Evolutionary conservation across 2,888 invertebrate species (phyloP), one percentile per base, ranked within the genome.

Genomic region (Chirona hameri): DNA sequence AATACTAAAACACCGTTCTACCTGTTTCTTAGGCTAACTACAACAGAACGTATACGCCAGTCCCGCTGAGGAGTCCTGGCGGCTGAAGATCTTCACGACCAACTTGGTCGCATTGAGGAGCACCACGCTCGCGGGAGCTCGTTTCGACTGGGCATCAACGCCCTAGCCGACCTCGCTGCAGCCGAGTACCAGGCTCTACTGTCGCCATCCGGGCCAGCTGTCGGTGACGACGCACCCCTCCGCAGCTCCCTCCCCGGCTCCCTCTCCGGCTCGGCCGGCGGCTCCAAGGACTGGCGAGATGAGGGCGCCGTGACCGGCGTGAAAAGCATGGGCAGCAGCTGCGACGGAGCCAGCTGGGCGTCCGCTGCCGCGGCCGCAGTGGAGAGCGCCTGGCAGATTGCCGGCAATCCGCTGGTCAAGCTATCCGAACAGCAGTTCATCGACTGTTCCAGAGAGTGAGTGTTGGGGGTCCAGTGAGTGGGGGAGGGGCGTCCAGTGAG

Each of bases 141-240:
- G 7, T 60, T n/a, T 21, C 24, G 60, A 15, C 15, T 60, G n/a
- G 60, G 60, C 24, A n/a, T 60, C 24, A 60, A 60, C 60, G 21
- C 24, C 24, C n/a, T 60, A n/a, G 60, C 60, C 5, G 60, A 60
- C n/a, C 60, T 60, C 1, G 2, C 60, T 5, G 21, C 1, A 24
- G n/a, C 60, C 60, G 60, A 60, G 60, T 60, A 60, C 60, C 24
- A n/a, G 60, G 2, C 24, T 0, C 60, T 60, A 21, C 60, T 60
- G 60, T 7, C 24, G 24, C 5, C 24, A n/a, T 2, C 4, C 7
- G 91, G 21, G 90, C 91, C 60, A 94, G 91, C 89, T 89, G 94
- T 69, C 84, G 89, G 57, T 90, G n/a, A n/a, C n/a, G n/a, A n/a
- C n/a, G n/a, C n/a, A n/a, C 39, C 39, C 7, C 39, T 39, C 39